Conservation (phyloP, 2,113 vertebrate genomes). For the Hystrix cristata region DNA sequence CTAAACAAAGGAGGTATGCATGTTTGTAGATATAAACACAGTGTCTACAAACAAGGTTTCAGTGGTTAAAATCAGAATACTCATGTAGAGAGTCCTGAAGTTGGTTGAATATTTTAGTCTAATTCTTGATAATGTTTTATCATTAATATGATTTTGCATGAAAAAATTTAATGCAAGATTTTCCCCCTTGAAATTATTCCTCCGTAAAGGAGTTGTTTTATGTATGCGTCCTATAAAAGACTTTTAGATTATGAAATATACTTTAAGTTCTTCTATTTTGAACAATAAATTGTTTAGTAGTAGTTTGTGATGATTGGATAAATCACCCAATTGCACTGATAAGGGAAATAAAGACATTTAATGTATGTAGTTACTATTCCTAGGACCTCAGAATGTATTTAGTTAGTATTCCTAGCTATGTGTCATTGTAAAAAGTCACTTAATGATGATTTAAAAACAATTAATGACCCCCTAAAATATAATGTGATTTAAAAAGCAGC, state of each 20-base stretch:
- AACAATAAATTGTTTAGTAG: slow-evolving; percentile 20
- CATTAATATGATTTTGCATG: background rate
- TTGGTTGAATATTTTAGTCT: background rate
- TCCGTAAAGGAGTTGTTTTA: slow-evolving; percentile 23
- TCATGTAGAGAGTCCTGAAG: background rate
- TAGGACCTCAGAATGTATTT: background rate
- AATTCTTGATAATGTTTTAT: slow-evolving; percentile 6
- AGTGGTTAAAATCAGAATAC: background rate
- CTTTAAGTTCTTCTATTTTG: slow-evolving; percentile 47
- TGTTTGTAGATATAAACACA: background rate
- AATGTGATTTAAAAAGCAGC: background rate
- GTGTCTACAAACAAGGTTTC: background rate
- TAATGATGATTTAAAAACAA: background rate
- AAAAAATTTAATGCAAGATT: background rate
- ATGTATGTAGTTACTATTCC: background rate
- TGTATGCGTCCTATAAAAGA: background rate
- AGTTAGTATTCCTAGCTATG: background rate
- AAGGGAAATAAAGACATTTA: background rate
- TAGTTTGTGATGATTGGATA: slow-evolving; percentile 34
- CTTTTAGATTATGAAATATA: background rate
- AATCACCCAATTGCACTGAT: background rate
- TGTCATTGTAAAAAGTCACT: background rate
- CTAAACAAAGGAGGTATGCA: background rate
- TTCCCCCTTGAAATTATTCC: background rate
- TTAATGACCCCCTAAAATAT: background rate